Percentiles rank a stretch among this genome's conserved stretches.
Conservation (phyloP, 2,113 vertebrate species). For the Aythya baeri region DNA sequence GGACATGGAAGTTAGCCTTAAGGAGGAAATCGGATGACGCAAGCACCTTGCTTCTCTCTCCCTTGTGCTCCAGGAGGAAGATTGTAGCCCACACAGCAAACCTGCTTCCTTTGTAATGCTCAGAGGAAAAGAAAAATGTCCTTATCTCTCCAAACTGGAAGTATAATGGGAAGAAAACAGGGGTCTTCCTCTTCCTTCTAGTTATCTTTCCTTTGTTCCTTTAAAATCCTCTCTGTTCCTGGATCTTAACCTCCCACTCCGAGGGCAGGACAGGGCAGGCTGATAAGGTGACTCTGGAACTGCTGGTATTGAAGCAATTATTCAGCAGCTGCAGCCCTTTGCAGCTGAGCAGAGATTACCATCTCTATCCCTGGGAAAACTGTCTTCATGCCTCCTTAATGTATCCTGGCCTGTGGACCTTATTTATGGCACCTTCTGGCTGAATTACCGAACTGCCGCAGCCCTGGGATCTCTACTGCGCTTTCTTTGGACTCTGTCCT, state of each 20-base stretch:
- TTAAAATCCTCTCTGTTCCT: constrained; percentile 34
- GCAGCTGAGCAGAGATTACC: constrained; percentile 55
- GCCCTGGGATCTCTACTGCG: background rate
- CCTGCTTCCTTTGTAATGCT: constrained; percentile 23
- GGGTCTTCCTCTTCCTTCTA: constrained; percentile 41
- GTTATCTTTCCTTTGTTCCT: constrained; percentile 40
- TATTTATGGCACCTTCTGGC: constrained; percentile 45
- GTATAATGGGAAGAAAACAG: constrained; percentile 13
- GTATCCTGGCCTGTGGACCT: constrained; percentile 1
- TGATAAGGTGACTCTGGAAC: constrained; percentile 54
- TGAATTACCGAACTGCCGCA: background rate
- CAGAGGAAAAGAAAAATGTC: background rate
- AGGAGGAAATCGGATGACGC: background rate
- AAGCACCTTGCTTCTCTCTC: background rate
- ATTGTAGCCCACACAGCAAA: background rate
- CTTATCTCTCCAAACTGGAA: constrained; percentile 39
- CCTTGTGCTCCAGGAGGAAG: background rate
- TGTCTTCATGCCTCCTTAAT: background rate
- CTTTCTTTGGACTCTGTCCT: background rate
- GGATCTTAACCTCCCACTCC: constrained; percentile 36
- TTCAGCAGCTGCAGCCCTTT: constrained; percentile 38
- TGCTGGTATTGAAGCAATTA: constrained; percentile 19
- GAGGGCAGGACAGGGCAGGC: constrained; percentile 28
- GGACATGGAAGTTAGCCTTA: background rate
- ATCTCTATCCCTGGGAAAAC: constrained; percentile 39